Conservation (phyloP, 2,113 vertebrate species). For the Trochalopteron elliotii region DNA sequence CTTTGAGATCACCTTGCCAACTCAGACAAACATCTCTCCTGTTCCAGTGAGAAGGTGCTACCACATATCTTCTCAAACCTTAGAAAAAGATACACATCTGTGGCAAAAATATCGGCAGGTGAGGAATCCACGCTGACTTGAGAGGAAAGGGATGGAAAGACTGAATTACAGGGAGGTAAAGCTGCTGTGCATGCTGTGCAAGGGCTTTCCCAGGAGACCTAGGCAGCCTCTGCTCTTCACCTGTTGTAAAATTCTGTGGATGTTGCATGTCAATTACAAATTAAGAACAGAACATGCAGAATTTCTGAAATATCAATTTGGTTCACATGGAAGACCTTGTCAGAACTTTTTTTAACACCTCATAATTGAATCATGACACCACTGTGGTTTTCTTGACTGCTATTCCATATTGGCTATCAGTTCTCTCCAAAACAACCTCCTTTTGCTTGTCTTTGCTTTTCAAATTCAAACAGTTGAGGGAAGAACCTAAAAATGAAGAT, state of each 20-base stretch:
- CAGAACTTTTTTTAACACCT: not conserved
- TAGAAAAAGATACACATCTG: not conserved
- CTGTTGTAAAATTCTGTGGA: rapidly evolving
- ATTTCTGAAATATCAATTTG: not conserved
- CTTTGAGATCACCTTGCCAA: not conserved
- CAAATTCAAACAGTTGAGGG: not conserved
- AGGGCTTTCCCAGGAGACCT: not conserved
- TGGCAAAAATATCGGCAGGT: not conserved
- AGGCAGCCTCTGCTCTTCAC: not conserved
- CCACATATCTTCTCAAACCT: not conserved
- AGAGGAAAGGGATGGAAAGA: not conserved
- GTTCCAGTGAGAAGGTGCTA: not conserved
- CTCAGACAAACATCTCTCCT: not conserved
- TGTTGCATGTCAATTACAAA: not conserved
- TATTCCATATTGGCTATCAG: not conserved
- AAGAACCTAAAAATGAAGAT: not conserved
- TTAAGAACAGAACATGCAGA: not conserved
- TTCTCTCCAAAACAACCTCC: not conserved
- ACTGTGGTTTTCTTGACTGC: not conserved
- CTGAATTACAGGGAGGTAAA: not conserved
- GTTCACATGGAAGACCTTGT: not conserved
- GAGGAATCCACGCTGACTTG: rapidly evolving
- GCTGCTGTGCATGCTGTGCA: not conserved
- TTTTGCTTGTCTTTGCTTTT: not conserved
- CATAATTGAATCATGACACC: not conserved